phyloP scores from a whole-genome alignment of 2,888 invertebrate genomes.

The Beris morrisii region DNA sequence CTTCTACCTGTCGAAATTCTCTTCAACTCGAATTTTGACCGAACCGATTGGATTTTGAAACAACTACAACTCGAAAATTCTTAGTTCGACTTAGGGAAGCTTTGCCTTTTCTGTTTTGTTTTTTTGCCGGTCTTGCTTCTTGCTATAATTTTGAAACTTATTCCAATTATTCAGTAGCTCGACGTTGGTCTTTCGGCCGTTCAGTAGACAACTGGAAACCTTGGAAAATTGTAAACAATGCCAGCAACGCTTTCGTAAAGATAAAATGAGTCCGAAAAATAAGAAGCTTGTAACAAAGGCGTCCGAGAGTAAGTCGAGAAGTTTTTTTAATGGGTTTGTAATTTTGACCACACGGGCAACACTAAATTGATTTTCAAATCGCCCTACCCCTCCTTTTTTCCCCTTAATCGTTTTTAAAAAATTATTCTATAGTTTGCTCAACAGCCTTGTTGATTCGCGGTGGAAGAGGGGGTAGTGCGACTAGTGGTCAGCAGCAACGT shows the following conservation, averaged over 20 bases:
- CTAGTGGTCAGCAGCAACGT: too few species aligned
- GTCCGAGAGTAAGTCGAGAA: slow-evolving; percentile 11
- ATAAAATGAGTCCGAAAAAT: slow-evolving; percentile 27
- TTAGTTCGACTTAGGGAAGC: too few species aligned
- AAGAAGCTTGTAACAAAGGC: slow-evolving; percentile 20
- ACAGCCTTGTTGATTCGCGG: background rate
- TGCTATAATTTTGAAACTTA: background rate
- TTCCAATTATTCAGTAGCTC: slow-evolving; percentile 27
- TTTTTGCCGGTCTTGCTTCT: too few species aligned
- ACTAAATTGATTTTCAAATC: too few species aligned
- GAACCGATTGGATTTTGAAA: too few species aligned
- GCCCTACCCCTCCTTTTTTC: too few species aligned
- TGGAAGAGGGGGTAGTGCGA: background rate
- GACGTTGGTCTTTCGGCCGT: slow-evolving; percentile 34
- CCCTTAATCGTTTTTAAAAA: too few species aligned
- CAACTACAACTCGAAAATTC: too few species aligned
- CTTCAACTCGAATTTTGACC: too few species aligned
- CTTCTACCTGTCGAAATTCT: too few species aligned
- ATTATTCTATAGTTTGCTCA: background rate
- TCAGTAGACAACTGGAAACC: slow-evolving; percentile 28
- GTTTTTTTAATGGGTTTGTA: slow-evolving; percentile 43
- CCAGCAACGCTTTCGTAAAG: slow-evolving; percentile 5
- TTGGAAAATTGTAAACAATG: slow-evolving; percentile 35
- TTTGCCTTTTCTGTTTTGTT: too few species aligned
- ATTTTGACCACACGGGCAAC: too few species aligned